Base-by-base conservation (phyloP, 2,113 vertebrate genomes). In the Eurystomus gularis region DNA sequence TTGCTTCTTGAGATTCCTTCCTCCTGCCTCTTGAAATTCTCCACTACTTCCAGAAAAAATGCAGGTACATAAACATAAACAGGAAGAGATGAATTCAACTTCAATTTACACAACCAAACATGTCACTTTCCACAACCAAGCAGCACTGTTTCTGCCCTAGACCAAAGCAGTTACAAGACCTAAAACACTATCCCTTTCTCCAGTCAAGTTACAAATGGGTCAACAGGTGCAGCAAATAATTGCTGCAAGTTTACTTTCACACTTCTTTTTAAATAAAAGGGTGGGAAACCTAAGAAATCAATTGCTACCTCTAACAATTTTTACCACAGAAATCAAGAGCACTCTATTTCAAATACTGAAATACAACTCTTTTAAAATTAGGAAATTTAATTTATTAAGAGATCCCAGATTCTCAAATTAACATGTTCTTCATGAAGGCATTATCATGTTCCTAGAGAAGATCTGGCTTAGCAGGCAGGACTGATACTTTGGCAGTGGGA, bases 171-270 rank as follows among this genome's bases (percentile, higher is more conserved):
- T 5, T 58, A 3, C 17, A 66, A 62, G 28, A 75, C 31, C 29
- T 60, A 42, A 77, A 42, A 46, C n/a, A 3, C 6, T 2, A 4
- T 37, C 18, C 17, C 6, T n/a, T 86, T 40, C n/a, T 80, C 71
- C 46, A 49, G 18, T 37, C 28, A 76, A 69, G 44, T n/a, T 57
- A 80, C 31, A 57, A 39, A n/a, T 0, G 0, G 12, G 42, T 49
- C 72, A 86, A 42, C 28, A 77, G n/a, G 24, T 54, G 5, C 60
- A 84, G 4, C 25, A 64, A 71, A 37, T 61, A 80, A 40, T 20
- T 78, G 37, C 31, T 33, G 8, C 6, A 48, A 69, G 14, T 33
- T 61, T 23, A 65, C 7, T 76, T 64, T 55, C 58, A 62, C 9
- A 79, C n/a, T 52, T 62, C 14, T 29, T 8, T 40, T 46, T n/a